Base-by-base conservation (phyloP, 1,140 invertebrate genomes). In the Oncopeltus fasciatus region DNA sequence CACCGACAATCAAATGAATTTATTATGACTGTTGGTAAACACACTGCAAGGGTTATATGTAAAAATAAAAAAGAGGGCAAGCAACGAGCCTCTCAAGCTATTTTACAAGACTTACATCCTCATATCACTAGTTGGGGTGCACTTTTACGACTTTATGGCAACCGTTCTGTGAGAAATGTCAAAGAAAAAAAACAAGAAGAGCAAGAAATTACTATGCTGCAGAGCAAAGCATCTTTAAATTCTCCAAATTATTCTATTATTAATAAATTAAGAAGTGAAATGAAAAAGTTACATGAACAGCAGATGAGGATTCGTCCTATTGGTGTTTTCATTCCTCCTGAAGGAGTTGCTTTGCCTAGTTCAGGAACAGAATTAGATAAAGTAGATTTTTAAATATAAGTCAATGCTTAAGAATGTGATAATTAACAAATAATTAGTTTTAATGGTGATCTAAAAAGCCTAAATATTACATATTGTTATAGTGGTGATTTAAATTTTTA, bases 51-150 rank as follows among this genome's bases (percentile, higher is more conserved):
- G n/a, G 88, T 92, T 68, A 72, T 84, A 9, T 96, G 93, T 73
- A 90, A 92, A 70, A 98, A 97, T 75, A 98, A 98, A 75, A 84
- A 92, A 69, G 93, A 95, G 69, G 95, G 94, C n/a, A 98, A 98
- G 74, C 95, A 98, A 72, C 77, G 89, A 68, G 94, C 94, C 12
- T 92, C 93, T 16, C 95, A 98, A 75, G 84, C 89, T n/a, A 93
- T 98, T 67, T 73, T 98, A 29, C 88, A 95, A 74, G 80, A 81
- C 31, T 74, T 95, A 27, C 93, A 96, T 78, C 92, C 93, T 1
- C 90, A 97, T 71, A 89, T 97, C 43, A 83, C 81, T 12, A 92
- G 86, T n/a, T 97, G 94, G 92, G 94, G 94, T 43, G 94, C 92
- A 0, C 77, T 98, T 27, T 73, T 98, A 8, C 80, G 92, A 11